Evolutionary conservation across 2,797 vertebrate species (phyloP).

Genomic region (Cyprinella venusta): DNA sequence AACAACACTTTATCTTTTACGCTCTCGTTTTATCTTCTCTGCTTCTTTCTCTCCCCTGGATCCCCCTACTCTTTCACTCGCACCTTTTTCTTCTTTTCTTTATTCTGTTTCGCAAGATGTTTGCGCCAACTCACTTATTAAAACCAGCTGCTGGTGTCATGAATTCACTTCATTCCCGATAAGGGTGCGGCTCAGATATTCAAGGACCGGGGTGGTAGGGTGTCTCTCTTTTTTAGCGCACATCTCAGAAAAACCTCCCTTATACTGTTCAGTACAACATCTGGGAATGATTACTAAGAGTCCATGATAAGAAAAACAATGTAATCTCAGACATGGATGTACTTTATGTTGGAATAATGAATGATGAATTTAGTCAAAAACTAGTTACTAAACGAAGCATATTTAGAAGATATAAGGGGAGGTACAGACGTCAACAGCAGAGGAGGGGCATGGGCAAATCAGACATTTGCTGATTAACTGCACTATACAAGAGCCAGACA

Average conservation of each 20-base stretch:
- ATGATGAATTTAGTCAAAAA: conserved; percentile 13
- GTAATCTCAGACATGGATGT: neutral
- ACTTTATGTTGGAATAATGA: neutral
- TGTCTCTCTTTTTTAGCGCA: conserved; percentile 24
- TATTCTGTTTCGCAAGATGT: conserved; percentile 5
- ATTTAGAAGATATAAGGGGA: neutral
- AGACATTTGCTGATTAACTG: conserved; percentile 67
- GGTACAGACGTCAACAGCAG: conserved; percentile 11
- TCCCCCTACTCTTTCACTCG: neutral
- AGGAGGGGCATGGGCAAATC: conserved; percentile 60
- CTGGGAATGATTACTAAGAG: conserved; percentile 35
- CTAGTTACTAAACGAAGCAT: neutral
- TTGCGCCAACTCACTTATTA: conserved; percentile 28
- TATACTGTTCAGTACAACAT: conserved; percentile 14
- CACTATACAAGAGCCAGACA: conserved; percentile 59
- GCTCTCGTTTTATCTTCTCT: conserved; percentile 5
- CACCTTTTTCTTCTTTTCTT: neutral
- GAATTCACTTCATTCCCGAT: conserved; percentile 53
- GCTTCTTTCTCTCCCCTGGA: conserved; percentile 10
- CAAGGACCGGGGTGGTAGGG: neutral
- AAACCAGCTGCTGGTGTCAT: conserved; percentile 35
- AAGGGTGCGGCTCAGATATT: conserved; percentile 53
- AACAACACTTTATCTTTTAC: neutral
- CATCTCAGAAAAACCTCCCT: conserved; percentile 7
- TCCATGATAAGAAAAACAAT: conserved; percentile 9